These are phyloP conservation scores for Orycteropus afer DNA, from an alignment of 2,113 vertebrate genomes.

Conservation along the genomic window DNA sequence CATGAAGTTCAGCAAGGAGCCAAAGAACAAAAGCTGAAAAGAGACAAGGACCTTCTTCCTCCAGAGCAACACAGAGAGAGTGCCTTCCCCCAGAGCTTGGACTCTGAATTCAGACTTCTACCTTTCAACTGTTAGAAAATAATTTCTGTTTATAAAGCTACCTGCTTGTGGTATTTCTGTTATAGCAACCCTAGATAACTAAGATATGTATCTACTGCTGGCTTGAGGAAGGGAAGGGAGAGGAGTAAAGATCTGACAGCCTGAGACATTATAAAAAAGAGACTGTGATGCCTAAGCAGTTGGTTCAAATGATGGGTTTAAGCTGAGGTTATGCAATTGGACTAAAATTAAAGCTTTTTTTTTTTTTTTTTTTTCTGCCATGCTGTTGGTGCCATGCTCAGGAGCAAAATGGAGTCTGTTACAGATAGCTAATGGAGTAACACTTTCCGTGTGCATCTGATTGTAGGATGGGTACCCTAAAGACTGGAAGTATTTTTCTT, in stretches of 20 bases:
- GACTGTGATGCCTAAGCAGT: not conserved
- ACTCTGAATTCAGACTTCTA: no score
- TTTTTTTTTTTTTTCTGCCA: not conserved
- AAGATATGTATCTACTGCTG: not conserved
- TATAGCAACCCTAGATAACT: not conserved
- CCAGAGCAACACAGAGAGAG: no score
- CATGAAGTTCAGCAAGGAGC: no score
- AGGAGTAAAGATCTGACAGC: not conserved
- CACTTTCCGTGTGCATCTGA: not conserved
- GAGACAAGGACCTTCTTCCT: no score
- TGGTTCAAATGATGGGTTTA: not conserved
- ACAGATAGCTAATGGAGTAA: not conserved
- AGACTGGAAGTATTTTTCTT: conserved; percentile 29
- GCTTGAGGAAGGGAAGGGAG: not conserved
- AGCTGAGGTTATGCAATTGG: not conserved
- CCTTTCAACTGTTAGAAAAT: no score
- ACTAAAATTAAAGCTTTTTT: no score
- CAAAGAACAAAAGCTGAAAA: no score
- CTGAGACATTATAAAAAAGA: not conserved
- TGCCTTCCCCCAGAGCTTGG: no score
- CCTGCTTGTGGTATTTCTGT: no score
- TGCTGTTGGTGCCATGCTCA: not conserved
- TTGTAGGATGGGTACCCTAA: not conserved
- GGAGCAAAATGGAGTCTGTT: not conserved
- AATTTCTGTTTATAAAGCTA: no score